phyloP scores from a whole-genome alignment of 2,113 vertebrate species.

The Myotis yumanensis region DNA sequence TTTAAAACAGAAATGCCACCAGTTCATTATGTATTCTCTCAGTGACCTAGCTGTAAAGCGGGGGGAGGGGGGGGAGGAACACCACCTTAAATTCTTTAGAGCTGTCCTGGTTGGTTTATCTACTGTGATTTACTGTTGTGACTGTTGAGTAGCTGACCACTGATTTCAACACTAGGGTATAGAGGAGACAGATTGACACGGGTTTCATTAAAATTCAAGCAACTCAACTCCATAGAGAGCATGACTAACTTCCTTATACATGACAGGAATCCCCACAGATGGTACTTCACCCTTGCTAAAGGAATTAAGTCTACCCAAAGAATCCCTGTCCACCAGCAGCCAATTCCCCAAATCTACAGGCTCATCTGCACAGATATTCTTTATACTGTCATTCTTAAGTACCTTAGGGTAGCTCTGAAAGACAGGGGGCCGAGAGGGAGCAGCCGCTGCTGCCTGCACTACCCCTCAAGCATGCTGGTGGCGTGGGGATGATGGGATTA shows the following conservation, averaged over 20 bases:
- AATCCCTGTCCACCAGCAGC: slow-evolving; percentile 84
- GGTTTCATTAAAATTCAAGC: slow-evolving; percentile 88
- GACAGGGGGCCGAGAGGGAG: slow-evolving; percentile 84
- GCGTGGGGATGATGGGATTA: slow-evolving; percentile 85
- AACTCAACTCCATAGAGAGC: slow-evolving; percentile 83
- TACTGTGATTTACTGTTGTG: slow-evolving; percentile 82
- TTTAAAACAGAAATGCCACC: slow-evolving; percentile 13
- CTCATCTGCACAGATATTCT: slow-evolving; percentile 88
- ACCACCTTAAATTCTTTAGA: slow-evolving; percentile 67
- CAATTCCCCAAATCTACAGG: slow-evolving; percentile 87
- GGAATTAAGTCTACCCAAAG: slow-evolving; percentile 86
- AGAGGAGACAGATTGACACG: slow-evolving; percentile 83
- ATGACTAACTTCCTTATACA: slow-evolving; percentile 86
- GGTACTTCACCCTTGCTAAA: slow-evolving; percentile 85
- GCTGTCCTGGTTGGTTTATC: slow-evolving; percentile 75
- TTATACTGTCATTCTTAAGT: slow-evolving; percentile 90
- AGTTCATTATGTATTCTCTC: slow-evolving; percentile 35
- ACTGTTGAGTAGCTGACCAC: slow-evolving; percentile 86
- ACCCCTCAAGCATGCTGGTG: slow-evolving; percentile 85
- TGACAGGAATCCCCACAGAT: slow-evolving; percentile 87
- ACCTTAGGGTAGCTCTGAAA: slow-evolving; percentile 86
- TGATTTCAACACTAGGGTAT: slow-evolving; percentile 79
- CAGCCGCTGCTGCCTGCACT: slow-evolving; percentile 78
- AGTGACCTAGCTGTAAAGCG: not conserved
- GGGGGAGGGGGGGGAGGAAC: too few species aligned